Conservation (phyloP, 2,888 invertebrate genomes). For the Nipponacmea schrenckii region DNA sequence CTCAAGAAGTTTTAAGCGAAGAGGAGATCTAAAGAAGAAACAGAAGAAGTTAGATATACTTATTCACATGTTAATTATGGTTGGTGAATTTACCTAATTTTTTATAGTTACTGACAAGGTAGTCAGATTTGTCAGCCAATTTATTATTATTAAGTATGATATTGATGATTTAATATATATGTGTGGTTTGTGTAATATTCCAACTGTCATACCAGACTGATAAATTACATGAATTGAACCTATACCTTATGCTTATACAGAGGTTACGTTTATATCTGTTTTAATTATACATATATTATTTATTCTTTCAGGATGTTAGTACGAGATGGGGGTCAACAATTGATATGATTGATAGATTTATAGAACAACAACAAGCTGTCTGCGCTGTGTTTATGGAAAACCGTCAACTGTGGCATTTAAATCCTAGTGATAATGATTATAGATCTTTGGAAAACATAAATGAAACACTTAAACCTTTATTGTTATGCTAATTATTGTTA, state of each 20-base stretch:
- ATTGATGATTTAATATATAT: no score
- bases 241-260: no score
- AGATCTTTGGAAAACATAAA: not conserved
- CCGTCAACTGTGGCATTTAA: not conserved
- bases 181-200: no score
- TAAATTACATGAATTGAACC: no score
- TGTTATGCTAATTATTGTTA: no score
- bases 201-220: no score
- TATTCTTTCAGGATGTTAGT: not conserved
- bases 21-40: not conserved
- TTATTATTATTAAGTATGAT: no score
- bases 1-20: no score
- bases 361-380: not conserved
- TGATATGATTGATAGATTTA: not conserved
- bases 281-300: not conserved
- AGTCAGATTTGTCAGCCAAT: no score
- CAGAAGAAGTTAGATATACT: not conserved
- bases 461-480: not conserved
- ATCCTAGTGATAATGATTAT: not conserved
- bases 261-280: no score
- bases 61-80: not conserved
- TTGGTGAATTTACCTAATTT: no score
- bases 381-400: constrained; percentile 1
- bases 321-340: not conserved
- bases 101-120: no score